Evolutionary conservation across 2,113 vertebrate genomes (phyloP).

Genomic region (Planiliza haematocheilus): DNA sequence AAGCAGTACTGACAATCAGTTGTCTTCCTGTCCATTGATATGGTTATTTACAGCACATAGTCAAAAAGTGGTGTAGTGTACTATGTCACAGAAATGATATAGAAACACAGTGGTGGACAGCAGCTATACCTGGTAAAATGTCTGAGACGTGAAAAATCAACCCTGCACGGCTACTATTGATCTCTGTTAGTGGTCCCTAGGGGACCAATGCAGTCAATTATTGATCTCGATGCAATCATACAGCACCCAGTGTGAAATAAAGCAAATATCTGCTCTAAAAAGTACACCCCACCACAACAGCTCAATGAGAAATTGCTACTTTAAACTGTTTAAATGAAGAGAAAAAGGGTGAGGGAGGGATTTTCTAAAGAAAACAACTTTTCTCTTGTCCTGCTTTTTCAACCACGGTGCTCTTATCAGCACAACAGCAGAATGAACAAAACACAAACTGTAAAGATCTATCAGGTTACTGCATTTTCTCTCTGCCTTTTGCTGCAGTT

Average conservation of each 20-base stretch:
- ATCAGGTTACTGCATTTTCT: conserved; percentile 41
- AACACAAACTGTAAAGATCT: conserved; percentile 49
- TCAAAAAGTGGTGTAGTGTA: not conserved
- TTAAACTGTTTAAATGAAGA: conserved; percentile 55
- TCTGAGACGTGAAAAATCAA: conserved; percentile 38
- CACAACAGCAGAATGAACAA: conserved; percentile 47
- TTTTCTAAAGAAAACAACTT: conserved; percentile 40
- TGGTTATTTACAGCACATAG: conserved; percentile 43
- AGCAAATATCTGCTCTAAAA: conserved; percentile 63
- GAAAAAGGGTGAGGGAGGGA: not conserved
- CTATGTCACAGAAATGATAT: conserved; percentile 7
- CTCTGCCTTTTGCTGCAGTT: conserved; percentile 19
- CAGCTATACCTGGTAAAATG: conserved; percentile 56
- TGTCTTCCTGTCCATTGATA: not conserved
- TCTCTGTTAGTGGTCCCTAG: conserved; percentile 54
- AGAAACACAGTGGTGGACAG: conserved; percentile 28
- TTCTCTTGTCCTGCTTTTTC: conserved; percentile 48
- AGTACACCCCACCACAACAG: conserved; percentile 9
- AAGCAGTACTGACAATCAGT: conserved; percentile 46
- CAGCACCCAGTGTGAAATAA: conserved; percentile 54
- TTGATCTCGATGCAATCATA: conserved; percentile 66
- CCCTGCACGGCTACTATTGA: conserved; percentile 58
- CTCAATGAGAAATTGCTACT: conserved; percentile 58
- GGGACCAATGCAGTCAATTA: conserved; percentile 71
- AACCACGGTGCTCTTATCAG: conserved; percentile 50